Evolutionary conservation across 2,797 vertebrate species (phyloP).

Genomic region (Leptoclinus maculatus): DNA sequence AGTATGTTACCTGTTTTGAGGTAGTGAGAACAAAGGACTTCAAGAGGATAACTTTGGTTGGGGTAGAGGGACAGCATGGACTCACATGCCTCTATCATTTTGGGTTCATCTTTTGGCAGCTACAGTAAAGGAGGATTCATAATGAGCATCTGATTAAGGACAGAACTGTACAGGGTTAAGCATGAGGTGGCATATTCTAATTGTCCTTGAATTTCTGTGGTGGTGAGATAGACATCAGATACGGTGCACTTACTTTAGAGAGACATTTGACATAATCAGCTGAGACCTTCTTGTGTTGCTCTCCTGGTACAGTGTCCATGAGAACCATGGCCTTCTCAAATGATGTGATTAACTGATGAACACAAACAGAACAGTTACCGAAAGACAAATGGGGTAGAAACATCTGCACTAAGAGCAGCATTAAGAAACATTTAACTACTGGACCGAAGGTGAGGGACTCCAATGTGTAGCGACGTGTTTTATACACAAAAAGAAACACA

Average conservation of each 20-base stretch:
- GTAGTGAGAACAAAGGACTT: conserved; percentile 89
- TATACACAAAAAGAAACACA: not conserved
- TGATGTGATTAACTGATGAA: conserved; percentile 89
- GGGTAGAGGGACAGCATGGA: conserved; percentile 89
- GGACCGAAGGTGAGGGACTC: fast-evolving
- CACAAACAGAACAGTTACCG: conserved; percentile 18
- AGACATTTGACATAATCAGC: conserved; percentile 90
- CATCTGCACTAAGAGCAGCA: not conserved
- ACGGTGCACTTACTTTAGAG: conserved; percentile 86
- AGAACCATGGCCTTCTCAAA: conserved; percentile 90
- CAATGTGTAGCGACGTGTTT: not conserved
- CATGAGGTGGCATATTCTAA: not conserved
- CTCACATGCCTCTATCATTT: conserved; percentile 89
- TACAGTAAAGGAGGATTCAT: conserved; percentile 58
- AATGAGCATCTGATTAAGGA: not conserved
- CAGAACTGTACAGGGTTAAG: not conserved
- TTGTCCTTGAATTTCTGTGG: not conserved
- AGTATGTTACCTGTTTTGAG: conserved; percentile 87
- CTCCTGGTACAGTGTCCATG: conserved; percentile 85
- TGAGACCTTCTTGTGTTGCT: conserved; percentile 88
- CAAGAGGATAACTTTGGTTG: conserved; percentile 86
- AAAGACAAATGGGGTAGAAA: not conserved
- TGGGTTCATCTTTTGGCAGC: conserved; percentile 87
- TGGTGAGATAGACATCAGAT: not conserved
- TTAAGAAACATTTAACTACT: not conserved